phyloP scores from a whole-genome alignment of 2,113 vertebrate species.

The Mormyrus lacerda region DNA sequence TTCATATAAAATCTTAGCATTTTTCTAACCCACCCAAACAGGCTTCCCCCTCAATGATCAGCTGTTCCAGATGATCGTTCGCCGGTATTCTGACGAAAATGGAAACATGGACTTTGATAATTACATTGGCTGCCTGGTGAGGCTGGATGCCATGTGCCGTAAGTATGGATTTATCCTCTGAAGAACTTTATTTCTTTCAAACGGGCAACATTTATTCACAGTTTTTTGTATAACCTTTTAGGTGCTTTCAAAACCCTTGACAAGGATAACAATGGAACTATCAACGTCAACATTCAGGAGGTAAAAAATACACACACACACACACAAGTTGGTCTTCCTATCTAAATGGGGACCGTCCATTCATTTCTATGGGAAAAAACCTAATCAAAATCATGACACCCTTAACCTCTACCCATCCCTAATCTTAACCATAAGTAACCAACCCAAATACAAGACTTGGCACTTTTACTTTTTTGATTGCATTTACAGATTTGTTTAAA shows the following conservation, averaged over 20 bases:
- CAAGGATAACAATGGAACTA: conserved; percentile 62
- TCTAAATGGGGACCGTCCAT: no score
- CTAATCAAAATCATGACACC: no score
- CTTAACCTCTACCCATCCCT: no score
- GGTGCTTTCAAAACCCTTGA: conserved; percentile 85
- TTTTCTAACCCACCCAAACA: conserved; percentile 27
- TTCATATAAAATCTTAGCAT: not conserved
- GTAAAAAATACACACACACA: conserved; percentile 44
- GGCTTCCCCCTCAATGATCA: conserved; percentile 76
- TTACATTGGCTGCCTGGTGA: conserved; percentile 86
- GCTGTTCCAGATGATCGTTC: conserved; percentile 65
- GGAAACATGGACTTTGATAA: conserved; percentile 87
- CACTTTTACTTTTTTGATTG: no score
- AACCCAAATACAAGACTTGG: no score
- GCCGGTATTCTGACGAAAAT: conserved; percentile 67
- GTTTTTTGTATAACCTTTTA: conserved; percentile 33
- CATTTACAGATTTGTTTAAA: no score
- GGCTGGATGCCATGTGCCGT: conserved; percentile 90
- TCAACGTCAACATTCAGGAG: conserved; percentile 78
- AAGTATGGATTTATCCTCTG: conserved; percentile 42
- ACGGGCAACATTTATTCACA: not conserved
- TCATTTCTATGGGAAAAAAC: no score
- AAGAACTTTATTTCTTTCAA: not conserved
- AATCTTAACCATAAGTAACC: no score
- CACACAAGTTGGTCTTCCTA: no score